Base-by-base conservation (phyloP, 2,888 invertebrate genomes). In the Coelogynopora nodosa region DNA sequence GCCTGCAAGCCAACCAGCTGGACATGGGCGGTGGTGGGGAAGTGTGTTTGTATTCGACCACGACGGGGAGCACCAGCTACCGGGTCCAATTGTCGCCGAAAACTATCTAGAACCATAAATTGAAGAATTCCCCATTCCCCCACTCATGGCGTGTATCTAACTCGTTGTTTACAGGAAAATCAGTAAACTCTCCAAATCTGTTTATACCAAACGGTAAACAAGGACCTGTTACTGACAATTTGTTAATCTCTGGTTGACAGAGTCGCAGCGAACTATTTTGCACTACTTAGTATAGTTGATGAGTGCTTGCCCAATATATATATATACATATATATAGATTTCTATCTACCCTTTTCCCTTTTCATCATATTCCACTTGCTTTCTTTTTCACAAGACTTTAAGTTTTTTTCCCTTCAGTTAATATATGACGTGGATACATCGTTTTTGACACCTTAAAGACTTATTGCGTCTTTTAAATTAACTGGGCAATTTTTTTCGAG, bases 121-220 rank as follows among this genome's bases (percentile, higher is more conserved):
- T 5, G 74, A 74, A 5, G 23, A 23, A 74, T 2, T 74, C 74
- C 23, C 74, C 18, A 2, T 23, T 74, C 27, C 27, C 18, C 74
- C 74, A 5, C 74, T 74, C 74, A 2, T 74, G 23, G 74, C 5
- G 2, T 74, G 74, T 74, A 74, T 74, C 74, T 74, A 74, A 74
- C 74, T 74, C 74, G 74, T 74, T 74, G 74, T 74, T 74, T 74
- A 74, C 23, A 74, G 74, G 27, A 74, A 74, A 74, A 74, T 74
- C 23, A 26, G 74, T 23, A 74, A 74, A 74, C 10, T 26, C 67
- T 67, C 85, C 27, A 67, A 28, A 27, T 85, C 30, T 85, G 85
- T 85, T 85, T 85, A 85, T 85, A 85, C 74, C 74, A 85, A 85
- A 28, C 67, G 67, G 67, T 85, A 85, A 85, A 85, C 85, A 85